Percentiles rank a stretch among this genome's conserved stretches.
These are phyloP conservation scores for Endotricha flammealis DNA, from an alignment of 2,888 invertebrate genomes.

Conservation along the genomic window DNA sequence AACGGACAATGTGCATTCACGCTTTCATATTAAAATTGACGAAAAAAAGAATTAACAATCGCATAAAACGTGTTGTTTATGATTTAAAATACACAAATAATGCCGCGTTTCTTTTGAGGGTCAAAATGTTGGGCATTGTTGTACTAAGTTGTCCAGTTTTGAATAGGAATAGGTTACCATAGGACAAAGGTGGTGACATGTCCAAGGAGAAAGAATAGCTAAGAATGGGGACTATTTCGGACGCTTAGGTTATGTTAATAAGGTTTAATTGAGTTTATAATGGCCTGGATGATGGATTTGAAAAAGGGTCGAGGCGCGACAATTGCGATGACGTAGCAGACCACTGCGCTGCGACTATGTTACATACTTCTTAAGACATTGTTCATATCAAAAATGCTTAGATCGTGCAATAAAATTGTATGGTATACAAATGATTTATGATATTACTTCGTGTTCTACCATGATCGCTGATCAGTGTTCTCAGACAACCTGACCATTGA, in stretches of 20 bases:
- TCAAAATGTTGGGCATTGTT: slow-evolving; percentile 68
- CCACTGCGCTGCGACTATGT: slow-evolving; percentile 5
- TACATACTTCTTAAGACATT: no score
- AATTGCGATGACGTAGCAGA: slow-evolving; percentile 59
- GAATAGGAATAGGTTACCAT: slow-evolving; percentile 63
- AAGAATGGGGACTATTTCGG: slow-evolving; percentile 47
- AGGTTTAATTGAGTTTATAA: slow-evolving; percentile 78
- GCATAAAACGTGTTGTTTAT: slow-evolving; percentile 77
- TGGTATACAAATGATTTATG: no score
- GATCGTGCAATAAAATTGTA: no score
- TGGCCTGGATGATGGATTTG: slow-evolving; percentile 63
- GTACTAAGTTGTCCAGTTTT: slow-evolving; percentile 62
- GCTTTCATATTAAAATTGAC: slow-evolving; percentile 68
- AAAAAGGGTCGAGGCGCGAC: slow-evolving; percentile 52
- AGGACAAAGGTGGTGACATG: slow-evolving; percentile 76
- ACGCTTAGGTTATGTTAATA: slow-evolving; percentile 67
- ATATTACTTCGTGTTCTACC: no score
- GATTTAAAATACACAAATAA: slow-evolving; percentile 77
- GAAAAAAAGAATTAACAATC: slow-evolving; percentile 61
- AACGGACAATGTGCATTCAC: slow-evolving; percentile 75
- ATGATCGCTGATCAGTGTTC: no score
- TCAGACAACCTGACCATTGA: no score
- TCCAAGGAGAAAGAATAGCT: slow-evolving; percentile 50
- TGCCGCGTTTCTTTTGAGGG: slow-evolving; percentile 64
- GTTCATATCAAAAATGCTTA: no score